Percentiles rank a stretch among this genome's conserved stretches.
These are phyloP conservation scores for Premnoplex brunnescens DNA, from an alignment of 2,797 vertebrate species.

Conservation along the genomic window DNA sequence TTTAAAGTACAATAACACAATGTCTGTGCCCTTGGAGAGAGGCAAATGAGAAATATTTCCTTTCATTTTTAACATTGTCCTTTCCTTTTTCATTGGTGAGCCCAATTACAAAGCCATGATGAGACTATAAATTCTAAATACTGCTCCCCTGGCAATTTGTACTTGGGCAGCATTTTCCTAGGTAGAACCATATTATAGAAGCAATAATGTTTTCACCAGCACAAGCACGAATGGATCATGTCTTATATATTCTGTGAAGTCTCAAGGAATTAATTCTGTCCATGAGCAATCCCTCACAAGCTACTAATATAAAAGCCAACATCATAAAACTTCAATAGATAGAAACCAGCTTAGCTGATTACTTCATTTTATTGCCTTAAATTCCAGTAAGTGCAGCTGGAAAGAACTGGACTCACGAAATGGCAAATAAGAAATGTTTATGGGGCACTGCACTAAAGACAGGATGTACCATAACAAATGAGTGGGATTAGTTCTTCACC, in stretches of 20 bases:
- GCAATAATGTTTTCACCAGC: conserved; percentile 17
- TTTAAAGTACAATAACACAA: not conserved
- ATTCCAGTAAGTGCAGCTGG: not conserved
- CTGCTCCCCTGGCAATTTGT: not conserved
- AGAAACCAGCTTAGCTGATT: not conserved
- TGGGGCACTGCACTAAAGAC: not conserved
- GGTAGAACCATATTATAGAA: not conserved
- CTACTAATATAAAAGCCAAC: not conserved
- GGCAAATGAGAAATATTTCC: conserved; percentile 6
- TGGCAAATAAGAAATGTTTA: not conserved
- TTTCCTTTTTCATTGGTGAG: conserved; percentile 11
- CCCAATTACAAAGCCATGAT: conserved; percentile 36
- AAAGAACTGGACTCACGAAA: not conserved
- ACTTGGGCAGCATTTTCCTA: conserved; percentile 6
- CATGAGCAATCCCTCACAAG: not conserved
- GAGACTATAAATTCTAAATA: conserved; percentile 42
- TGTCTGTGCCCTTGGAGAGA: not conserved
- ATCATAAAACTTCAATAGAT: not conserved
- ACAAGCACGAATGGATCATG: not conserved
- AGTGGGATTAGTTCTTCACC: not conserved
- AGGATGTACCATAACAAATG: not conserved
- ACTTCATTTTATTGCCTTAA: not conserved
- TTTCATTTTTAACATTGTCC: not conserved
- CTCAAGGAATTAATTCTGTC: conserved; percentile 22
- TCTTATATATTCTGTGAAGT: not conserved